phyloP scores from a whole-genome alignment of 2,113 vertebrate genomes.

The Etheostoma cragini region DNA sequence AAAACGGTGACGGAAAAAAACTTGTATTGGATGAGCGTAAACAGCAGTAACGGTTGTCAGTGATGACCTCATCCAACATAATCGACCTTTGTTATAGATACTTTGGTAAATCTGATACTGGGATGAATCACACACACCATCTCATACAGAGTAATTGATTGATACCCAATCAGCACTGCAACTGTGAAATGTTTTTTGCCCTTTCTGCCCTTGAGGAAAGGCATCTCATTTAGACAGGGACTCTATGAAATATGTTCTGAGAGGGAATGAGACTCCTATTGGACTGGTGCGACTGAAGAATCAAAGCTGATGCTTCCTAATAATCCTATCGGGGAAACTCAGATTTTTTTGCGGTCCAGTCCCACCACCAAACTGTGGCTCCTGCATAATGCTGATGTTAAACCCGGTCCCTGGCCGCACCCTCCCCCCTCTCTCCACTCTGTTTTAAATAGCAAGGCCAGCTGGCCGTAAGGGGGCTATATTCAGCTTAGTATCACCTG shows the following conservation, averaged over 20 bases:
- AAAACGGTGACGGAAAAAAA: neutral
- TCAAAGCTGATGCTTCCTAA: slow-evolving; percentile 23
- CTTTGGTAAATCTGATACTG: slow-evolving; percentile 47
- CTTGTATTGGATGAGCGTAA: slow-evolving; percentile 28
- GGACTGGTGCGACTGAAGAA: neutral
- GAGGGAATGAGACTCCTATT: neutral
- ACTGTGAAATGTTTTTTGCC: neutral
- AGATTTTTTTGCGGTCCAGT: neutral
- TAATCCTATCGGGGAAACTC: slow-evolving; percentile 11
- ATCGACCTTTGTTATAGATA: slow-evolving; percentile 48
- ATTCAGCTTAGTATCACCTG: slow-evolving; percentile 85
- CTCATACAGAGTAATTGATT: slow-evolving; percentile 30
- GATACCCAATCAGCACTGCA: slow-evolving; percentile 22
- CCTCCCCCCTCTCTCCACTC: slow-evolving; percentile 25
- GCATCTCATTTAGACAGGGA: neutral
- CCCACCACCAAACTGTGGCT: slow-evolving; percentile 31
- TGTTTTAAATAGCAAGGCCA: slow-evolving; percentile 86
- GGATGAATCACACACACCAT: slow-evolving; percentile 34
- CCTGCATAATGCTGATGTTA: slow-evolving; percentile 63
- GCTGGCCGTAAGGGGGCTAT: slow-evolving; percentile 83
- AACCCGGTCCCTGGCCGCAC: slow-evolving; percentile 4
- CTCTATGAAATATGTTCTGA: neutral
- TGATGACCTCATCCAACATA: slow-evolving; percentile 49
- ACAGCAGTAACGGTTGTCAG: slow-evolving; percentile 1
- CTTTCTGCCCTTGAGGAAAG: slow-evolving; percentile 23